These are phyloP conservation scores for Aplysina aerophoba DNA, from an alignment of 37 sponge, comb jelly and placozoan genomes.

Conservation along the genomic window DNA sequence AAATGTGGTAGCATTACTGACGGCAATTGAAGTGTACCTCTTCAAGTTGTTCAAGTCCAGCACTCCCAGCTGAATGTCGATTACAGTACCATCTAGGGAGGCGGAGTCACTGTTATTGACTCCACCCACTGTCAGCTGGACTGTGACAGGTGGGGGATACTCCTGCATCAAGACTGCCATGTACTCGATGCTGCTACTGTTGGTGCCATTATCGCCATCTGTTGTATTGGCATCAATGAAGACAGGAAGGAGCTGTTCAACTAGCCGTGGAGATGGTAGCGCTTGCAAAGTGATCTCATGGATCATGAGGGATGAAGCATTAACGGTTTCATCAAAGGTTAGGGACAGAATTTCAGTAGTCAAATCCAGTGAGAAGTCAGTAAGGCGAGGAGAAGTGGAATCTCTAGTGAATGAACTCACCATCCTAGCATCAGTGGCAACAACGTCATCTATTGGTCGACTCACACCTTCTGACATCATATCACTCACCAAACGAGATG, in stretches of 20 bases:
- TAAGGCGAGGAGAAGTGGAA: conserved; percentile 60
- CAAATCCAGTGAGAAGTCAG: conserved; percentile 75
- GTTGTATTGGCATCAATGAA: not conserved
- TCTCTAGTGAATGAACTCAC: conserved; percentile 59
- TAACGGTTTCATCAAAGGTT: conserved; percentile 90
- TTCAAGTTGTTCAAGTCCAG: conserved; percentile 81
- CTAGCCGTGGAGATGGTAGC: not conserved
- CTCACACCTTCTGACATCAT: conserved; percentile 57
- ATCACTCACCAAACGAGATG: conserved; percentile 52
- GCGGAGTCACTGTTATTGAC: conserved; percentile 60
- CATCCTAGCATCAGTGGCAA: conserved; percentile 20
- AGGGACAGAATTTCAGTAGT: conserved; percentile 65
- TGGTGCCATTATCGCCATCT: not conserved
- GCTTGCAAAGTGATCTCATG: conserved; percentile 63
- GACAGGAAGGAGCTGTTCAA: not conserved
- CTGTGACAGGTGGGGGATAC: conserved; percentile 19
- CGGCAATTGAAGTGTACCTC: conserved; percentile 56
- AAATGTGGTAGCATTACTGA: conserved; percentile 60
- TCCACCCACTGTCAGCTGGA: conserved; percentile 47
- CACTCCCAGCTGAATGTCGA: conserved; percentile 72
- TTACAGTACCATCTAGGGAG: conserved; percentile 63
- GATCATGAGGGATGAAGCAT: conserved; percentile 67
- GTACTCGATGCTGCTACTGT: not conserved
- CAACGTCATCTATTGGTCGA: conserved; percentile 43
- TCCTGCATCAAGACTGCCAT: not conserved